Evolutionary conservation across 2,113 vertebrate genomes (phyloP).

Genomic region (Prunella fulvescens): DNA sequence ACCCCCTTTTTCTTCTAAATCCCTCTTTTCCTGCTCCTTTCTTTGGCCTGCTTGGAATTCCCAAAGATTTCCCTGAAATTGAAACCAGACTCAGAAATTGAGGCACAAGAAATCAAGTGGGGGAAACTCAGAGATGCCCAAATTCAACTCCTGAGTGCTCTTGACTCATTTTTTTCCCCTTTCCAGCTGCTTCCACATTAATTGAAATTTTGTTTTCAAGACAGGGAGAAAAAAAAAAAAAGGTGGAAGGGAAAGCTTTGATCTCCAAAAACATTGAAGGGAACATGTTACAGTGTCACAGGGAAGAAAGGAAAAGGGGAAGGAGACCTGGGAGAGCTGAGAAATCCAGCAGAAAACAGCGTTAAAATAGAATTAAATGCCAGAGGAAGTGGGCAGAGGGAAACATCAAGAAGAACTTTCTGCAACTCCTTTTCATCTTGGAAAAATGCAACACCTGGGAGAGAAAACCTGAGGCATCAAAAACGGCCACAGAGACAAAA

Average conservation of each 20-base stretch:
- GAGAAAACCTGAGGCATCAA: background rate
- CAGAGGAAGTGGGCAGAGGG: background rate
- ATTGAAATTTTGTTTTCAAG: conserved; percentile 19
- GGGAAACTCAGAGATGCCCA: background rate
- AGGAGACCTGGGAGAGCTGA: background rate
- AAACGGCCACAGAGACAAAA: background rate
- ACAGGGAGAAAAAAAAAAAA: background rate
- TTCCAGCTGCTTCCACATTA: background rate
- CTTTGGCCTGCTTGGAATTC: background rate
- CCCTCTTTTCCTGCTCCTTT: background rate
- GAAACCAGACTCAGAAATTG: background rate
- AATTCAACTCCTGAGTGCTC: background rate
- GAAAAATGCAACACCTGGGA: background rate
- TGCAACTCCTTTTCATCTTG: background rate
- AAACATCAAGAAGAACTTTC: background rate
- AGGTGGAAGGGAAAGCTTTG: background rate
- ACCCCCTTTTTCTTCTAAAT: too few species aligned
- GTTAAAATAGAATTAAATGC: background rate
- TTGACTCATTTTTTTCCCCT: background rate
- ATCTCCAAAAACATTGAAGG: conserved; percentile 21
- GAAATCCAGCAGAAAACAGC: background rate
- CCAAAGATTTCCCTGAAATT: background rate
- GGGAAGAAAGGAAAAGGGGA: background rate
- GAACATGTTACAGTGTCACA: background rate
- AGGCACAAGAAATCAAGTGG: background rate